Base-by-base conservation (phyloP, 2,113 vertebrate species). In the Nansenia antarctica region DNA sequence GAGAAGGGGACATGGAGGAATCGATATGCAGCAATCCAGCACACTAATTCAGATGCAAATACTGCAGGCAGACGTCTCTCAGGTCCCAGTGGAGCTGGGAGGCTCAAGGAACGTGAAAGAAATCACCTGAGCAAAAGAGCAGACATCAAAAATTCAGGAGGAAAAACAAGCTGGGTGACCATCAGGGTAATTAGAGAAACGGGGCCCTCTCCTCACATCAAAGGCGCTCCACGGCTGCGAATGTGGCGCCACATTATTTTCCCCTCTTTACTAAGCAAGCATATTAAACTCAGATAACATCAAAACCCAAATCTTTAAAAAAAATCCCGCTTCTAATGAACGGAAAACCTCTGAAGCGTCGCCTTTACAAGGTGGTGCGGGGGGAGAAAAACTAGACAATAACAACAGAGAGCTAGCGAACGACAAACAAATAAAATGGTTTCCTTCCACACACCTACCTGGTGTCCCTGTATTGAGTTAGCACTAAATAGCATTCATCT, bases 21-120 rank as follows among this genome's bases (percentile, higher is more conserved):
- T 88, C 88, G 60, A 88, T 88, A 86, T 1, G 0, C 54, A 55
- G 69, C 67, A 66, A 85, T 86, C 76, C 18, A 15, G 62, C 49
- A 68, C 29, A 59, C 75, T 85, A 89, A 90, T 90, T 88, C 77
- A 82, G 80, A 89, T 85, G 81, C 80, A 81, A 89, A 87, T 87
- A 81, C 89, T 85, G 81, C 80, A 81, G 89, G 86, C 86, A 81
- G 70, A 61, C 45, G 29, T 61, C 5, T 69, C 39, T 42, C 47
- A 73, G 76, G 76, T 77, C 76, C 84, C 81, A 82, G 29, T 69
- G 35, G 58, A 24, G 30, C n/a, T n/a, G 55, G 52, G 37, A 6
- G 78, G 79, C 70, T 67, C 45, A 45, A 72, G 32, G 71, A 63
- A 3, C 58, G 62, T 65, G 70, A 77, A 63, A 63, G 67, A 78